These are phyloP conservation scores for Drosophila austrosaltans DNA, from an alignment of 2,888 invertebrate species.

Conservation along the genomic window DNA sequence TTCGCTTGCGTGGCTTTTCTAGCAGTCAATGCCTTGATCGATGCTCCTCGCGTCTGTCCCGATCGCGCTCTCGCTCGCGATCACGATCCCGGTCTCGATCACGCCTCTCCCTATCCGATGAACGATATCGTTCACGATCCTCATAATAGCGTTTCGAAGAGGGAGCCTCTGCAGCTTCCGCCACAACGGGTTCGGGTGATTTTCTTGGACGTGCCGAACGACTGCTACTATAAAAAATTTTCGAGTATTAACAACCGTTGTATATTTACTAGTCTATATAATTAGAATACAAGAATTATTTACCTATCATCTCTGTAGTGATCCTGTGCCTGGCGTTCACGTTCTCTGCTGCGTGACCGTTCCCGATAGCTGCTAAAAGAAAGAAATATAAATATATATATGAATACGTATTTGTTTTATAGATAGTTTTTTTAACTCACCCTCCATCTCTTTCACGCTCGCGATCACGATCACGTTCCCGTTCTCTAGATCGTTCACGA, in stretches of 20 bases:
- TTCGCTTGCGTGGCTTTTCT: conserved; percentile 42
- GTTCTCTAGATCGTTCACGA: conserved; percentile 89
- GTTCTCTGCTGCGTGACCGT: conserved; percentile 92
- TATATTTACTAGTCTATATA: background rate
- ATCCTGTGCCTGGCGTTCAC: conserved; percentile 82
- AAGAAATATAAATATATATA: background rate
- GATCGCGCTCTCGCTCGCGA: conserved; percentile 87
- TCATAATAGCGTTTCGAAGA: conserved; percentile 89
- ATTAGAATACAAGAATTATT: background rate
- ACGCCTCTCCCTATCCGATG: conserved; percentile 87
- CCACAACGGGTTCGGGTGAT: conserved; percentile 85
- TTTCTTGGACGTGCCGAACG: conserved; percentile 84
- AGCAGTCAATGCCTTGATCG: conserved; percentile 87
- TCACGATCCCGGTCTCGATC: conserved; percentile 88
- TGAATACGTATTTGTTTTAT: background rate
- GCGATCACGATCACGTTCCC: conserved; percentile 86
- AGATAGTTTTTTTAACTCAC: conserved; percentile 82
- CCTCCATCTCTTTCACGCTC: conserved; percentile 84
- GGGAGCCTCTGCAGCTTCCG: conserved; percentile 81
- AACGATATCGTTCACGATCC: conserved; percentile 93
- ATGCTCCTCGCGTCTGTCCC: conserved; percentile 88
- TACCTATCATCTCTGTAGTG: conserved; percentile 83
- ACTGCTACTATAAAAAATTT: conserved; percentile 72
- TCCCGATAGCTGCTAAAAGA: conserved; percentile 82
- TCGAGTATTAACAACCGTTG: background rate